Base-by-base conservation (phyloP, 1,140 invertebrate species). In the Cotesia glomerata region DNA sequence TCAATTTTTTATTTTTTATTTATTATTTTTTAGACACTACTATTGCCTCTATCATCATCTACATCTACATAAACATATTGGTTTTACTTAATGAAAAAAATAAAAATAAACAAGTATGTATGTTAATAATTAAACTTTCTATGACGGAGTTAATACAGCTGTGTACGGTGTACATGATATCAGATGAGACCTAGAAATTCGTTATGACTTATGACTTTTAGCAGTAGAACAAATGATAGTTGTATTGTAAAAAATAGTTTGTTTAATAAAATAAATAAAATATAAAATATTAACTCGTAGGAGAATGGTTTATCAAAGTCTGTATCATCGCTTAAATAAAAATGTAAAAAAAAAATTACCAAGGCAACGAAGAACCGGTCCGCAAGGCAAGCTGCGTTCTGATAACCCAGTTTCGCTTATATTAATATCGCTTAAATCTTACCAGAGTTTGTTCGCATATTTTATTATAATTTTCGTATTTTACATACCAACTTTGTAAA, bases 351-450 rank as follows among this genome's bases (percentile, higher is more conserved):
- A 62, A 70, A 36, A 39, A 76, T 74, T 69, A 77, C 59, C 76
- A 78, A 74, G 79, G 80, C 77, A 72, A 82, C 80, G 74, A 76
- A 79, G 79, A 85, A 85, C 83, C 81, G 83, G 83, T 84, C 83
- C 82, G 39, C 39, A 84, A 84, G 83, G 79, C 82, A 77, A 86
- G 81, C 80, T 77, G 82, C 78, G 84, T 85, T 85, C 84, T 85
- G 84, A 85, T 86, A 86, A 86, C 84, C 84, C 79, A 86, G 81
- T 85, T 86, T 84, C 76, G 76, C 78, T 68, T 77, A 45, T 45
- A 45, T 45, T 45, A 74, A 78, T 86, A 85, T 86, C 82, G 81
- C 79, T 80, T 80, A 82, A 75, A 84, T 82, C 78, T 73, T 65
- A 76, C 77, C 79, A 62, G 54, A 34, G 73, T 80, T 80, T 78